Percentiles rank a stretch among this genome's conserved stretches.
Conservation (phyloP, 2,113 vertebrate genomes). For the Catharus bicknelli region DNA sequence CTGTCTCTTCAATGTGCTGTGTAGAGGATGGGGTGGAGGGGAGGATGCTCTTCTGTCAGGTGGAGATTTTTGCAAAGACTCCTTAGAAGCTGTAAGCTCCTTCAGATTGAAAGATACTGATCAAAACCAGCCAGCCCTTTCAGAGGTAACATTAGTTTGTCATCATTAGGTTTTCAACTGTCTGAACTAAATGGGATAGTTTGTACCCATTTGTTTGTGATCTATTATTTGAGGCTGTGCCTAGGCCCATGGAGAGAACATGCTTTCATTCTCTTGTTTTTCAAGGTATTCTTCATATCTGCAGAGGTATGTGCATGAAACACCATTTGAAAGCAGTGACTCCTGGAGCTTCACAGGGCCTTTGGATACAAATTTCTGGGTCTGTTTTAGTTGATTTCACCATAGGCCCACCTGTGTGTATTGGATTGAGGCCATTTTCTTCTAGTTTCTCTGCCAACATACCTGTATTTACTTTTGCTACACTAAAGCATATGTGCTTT, state of each 20-base stretch:
- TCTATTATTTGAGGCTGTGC: slow-evolving; percentile 31
- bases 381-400: background rate
- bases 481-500: background rate
- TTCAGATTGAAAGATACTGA: background rate
- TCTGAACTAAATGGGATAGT: slow-evolving; percentile 7
- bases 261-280: background rate
- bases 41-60: background rate
- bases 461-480: slow-evolving; percentile 7
- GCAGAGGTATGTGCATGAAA: slow-evolving; percentile 42
- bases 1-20: background rate
- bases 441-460: background rate
- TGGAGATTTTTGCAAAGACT: background rate
- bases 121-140: slow-evolving; percentile 13
- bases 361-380: background rate
- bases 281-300: slow-evolving; percentile 24
- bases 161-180: slow-evolving; percentile 48
- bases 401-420: background rate
- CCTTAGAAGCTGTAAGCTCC: background rate
- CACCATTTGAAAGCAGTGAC: background rate
- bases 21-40: background rate
- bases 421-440: background rate
- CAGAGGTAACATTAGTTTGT: slow-evolving; percentile 36
- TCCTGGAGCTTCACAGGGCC: slow-evolving; percentile 8
- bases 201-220: background rate
- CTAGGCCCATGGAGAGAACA: background rate